Percentiles rank a stretch among this genome's conserved stretches.
These are phyloP conservation scores for Holothuria glaberrima DNA, from an alignment of 35 echinoderm and acorn worm species.

Conservation along the genomic window DNA sequence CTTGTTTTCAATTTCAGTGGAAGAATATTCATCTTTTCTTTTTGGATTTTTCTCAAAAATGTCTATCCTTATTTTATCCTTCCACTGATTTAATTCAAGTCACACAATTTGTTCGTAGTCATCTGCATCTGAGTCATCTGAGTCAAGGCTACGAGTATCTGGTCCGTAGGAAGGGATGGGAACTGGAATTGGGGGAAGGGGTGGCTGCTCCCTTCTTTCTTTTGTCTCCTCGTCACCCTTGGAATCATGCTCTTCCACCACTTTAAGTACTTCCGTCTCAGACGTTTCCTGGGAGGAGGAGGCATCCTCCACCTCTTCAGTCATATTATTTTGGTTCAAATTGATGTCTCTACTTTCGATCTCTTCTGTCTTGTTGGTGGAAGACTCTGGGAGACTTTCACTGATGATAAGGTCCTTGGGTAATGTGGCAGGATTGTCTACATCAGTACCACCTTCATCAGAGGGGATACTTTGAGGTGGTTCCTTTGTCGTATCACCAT, in stretches of 20 bases:
- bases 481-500: too few species aligned
- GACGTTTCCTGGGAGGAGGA: neutral
- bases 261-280: constrained; percentile 21
- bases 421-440: neutral
- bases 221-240: neutral
- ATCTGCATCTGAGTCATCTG: neutral
- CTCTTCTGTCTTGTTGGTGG: neutral
- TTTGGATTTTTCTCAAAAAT: too few species aligned
- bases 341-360: constrained; percentile 1
- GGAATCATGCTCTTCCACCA: constrained; percentile 2
- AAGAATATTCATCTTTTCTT: too few species aligned
- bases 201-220: neutral
- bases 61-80: too few species aligned
- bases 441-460: constrained; percentile 7
- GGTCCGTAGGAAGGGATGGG: neutral
- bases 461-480: too few species aligned
- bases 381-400: constrained; percentile 15
- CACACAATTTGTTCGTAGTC: constrained; percentile 43
- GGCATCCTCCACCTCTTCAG: neutral
- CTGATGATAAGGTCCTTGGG: neutral
- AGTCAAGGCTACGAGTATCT: neutral
- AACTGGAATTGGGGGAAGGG: too few species aligned
- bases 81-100: neutral
- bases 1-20: too few species aligned
- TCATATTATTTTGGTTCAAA: neutral